Evolutionary conservation across 2,888 invertebrate genomes (phyloP), one percentile per base, ranked within the genome.

Genomic region (Harmothoe impar): DNA sequence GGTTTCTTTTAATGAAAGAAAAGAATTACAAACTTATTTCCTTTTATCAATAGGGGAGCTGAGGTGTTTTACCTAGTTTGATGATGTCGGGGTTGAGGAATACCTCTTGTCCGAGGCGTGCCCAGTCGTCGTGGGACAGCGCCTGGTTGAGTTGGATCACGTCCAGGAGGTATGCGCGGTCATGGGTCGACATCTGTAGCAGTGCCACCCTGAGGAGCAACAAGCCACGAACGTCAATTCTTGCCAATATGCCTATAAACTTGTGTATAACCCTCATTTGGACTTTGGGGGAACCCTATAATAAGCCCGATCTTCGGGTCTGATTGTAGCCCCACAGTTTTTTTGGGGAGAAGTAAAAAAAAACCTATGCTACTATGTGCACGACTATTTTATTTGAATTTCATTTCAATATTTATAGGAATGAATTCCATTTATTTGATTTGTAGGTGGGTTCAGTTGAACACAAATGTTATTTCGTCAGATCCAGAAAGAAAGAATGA

Each of bases 81-180:
- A 96, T 95, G 97, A 97, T 92, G 96, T 96, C 43, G 95, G 96
- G 92, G 97, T 96, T 93, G 96, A 97, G 96, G 97, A 97, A 94
- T 77, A 95, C 84, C 1, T 92, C 54, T 5, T 91, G 86, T 0
- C 93, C 93, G 85, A 95, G 92, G n/a, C 91, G 23, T 20, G 85
- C 62, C 95, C 95, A 95, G 85, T 94, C 94, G 0, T 92, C 89
- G 15, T 93, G 93, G 10, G 91, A 84, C 51, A 95, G 90, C 85
- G 94, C 93, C 89, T 97, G 95, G 91, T 96, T 96, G 84, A 98
- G 96, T 89, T 97, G 96, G 33, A 98, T 96, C 72, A 98, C 97
- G 95, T 99, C 98, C 92, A 98, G 96, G 91, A 99, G 97, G 95
- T 97, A 98, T 89, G 98, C 97, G 93, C 96, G 96, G 89, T 97